Evolutionary conservation across 2,113 vertebrate species (phyloP), one percentile per base, ranked within the genome.

Genomic region (Haliaeetus leucogaster): DNA sequence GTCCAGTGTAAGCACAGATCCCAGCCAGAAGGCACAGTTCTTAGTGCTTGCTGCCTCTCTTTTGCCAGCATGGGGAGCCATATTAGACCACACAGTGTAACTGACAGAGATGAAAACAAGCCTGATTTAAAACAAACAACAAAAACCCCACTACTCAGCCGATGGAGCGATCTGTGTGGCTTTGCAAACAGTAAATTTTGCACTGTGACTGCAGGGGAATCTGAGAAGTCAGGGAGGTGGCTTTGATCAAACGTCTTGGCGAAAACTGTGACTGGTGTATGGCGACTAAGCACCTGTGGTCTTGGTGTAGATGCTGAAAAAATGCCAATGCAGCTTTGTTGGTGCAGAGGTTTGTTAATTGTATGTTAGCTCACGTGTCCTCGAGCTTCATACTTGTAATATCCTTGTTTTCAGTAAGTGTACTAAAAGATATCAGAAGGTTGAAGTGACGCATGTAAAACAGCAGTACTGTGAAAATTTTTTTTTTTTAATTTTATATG

Each of bases 91-190:
- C 40, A 2, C 6, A 7, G 65, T 16, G 6, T 67, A 42, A 34
- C n/a, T 34, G 21, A 27, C 14, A 5, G 16, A 26, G 56, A 10
- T 56, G 34, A 38, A 71, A 87, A 40, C 0, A 1, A 36, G 34
- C 29, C 13, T 15, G 25, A 36, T 66, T n/a, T 50, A 56, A 61
- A 66, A 29, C 9, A 29, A 34, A 10, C 3, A 6, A 30, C 23
- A 86, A 15, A 86, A 58, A 0, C 0, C 4, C 7, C 32, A 11
- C 0, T 53, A 6, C 2, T 6, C 17, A 2, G 38, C 8, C 4
- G 2, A 4, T 1, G 6, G 43, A 58, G 29, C 15, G 26, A 8
- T 38, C 47, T 14, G 9, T 10, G 3, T 76, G 77, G 38, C 58
- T 80, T 76, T n/a, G 81, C 83, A 36, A 48, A 29, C 26, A 6